Evolutionary conservation across 2,797 vertebrate species (phyloP).

Genomic region (Sciaenops ocellatus): DNA sequence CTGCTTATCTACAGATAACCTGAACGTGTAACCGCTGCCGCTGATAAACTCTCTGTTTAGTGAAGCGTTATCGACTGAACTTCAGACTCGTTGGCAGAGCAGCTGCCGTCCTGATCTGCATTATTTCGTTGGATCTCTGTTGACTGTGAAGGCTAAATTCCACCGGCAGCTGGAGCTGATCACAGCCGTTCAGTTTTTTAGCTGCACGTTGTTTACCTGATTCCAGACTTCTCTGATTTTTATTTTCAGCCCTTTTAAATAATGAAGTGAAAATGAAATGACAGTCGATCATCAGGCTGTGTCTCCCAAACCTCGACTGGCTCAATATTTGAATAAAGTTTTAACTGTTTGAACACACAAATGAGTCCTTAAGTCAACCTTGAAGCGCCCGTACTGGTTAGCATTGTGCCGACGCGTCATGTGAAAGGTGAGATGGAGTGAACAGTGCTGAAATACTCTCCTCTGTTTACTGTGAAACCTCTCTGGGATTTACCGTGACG

Average conservation of each 20-base stretch:
- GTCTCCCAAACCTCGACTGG: not conserved
- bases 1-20: constrained; percentile 42
- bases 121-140: not conserved
- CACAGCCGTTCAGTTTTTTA: too few relatives aligned
- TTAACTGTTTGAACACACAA: not conserved
- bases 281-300: not conserved
- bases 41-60: constrained; percentile 17
- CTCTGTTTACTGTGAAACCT: constrained; percentile 31
- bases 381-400: not conserved
- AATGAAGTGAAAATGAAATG: too few relatives aligned
- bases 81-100: not conserved
- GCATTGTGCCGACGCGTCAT: not conserved
- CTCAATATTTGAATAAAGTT: constrained; percentile 2
- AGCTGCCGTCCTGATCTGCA: not conserved
- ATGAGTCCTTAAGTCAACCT: not conserved
- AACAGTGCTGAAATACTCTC: constrained; percentile 1
- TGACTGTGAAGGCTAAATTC: too few relatives aligned
- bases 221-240: too few relatives aligned
- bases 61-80: not conserved
- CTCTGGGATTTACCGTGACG: constrained; percentile 9
- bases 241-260: too few relatives aligned
- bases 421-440: not conserved
- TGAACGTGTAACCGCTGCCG: constrained; percentile 7
- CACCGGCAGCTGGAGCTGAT: too few relatives aligned
- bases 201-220: too few relatives aligned